These are phyloP conservation scores for Candoia aspera DNA, from an alignment of 2,113 vertebrate species.

Conservation along the genomic window DNA sequence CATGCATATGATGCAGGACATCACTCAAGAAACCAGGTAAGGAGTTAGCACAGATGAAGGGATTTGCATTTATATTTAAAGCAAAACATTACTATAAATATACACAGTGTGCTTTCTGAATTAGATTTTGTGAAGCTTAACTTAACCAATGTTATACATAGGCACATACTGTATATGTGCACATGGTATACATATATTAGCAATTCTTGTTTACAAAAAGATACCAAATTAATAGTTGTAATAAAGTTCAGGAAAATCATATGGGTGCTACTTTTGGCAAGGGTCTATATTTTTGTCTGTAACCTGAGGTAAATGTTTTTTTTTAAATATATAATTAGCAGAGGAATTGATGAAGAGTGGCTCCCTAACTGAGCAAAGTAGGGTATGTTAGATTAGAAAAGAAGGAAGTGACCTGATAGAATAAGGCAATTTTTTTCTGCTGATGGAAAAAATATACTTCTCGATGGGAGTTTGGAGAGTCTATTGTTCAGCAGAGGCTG, in stretches of 20 bases:
- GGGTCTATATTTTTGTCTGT: not conserved
- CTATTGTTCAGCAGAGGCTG: constrained; percentile 12
- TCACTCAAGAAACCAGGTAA: not conserved
- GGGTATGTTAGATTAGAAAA: constrained; percentile 21
- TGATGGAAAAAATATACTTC: not conserved
- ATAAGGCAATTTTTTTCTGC: constrained; percentile 19
- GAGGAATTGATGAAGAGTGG: not conserved
- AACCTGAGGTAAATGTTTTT: not conserved
- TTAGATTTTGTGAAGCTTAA: not conserved
- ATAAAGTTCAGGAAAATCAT: not conserved
- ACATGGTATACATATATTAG: not conserved
- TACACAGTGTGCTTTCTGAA: not conserved
- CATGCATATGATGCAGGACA: not conserved
- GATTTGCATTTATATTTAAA: not conserved
- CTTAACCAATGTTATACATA: not conserved
- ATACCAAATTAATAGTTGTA: not conserved
- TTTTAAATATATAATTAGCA: not conserved
- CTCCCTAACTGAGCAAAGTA: not conserved
- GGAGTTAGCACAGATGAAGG: fast-evolving
- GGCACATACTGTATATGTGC: not conserved
- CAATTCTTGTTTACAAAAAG: not conserved
- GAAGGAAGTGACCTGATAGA: not conserved
- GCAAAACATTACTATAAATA: not conserved
- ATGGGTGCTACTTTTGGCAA: not conserved
- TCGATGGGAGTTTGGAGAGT: not conserved